Percentiles rank a stretch among this genome's conserved stretches.
These are phyloP conservation scores for Siphlonurus alternatus DNA, from an alignment of 2,888 invertebrate genomes.

Conservation along the genomic window DNA sequence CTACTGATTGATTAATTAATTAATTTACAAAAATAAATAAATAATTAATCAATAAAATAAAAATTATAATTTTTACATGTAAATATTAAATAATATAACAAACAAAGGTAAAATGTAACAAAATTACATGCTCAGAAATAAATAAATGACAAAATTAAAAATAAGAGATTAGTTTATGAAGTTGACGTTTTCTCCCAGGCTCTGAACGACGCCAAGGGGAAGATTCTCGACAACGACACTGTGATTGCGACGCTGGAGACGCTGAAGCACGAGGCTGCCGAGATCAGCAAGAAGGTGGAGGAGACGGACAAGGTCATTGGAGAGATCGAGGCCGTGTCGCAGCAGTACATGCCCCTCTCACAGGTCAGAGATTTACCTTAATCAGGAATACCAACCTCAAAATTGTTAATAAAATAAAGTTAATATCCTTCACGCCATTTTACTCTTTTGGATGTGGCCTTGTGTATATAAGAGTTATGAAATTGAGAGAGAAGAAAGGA, in stretches of 20 bases:
- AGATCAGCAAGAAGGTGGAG: slow-evolving; percentile 86
- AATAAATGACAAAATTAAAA: too few species aligned
- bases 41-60: too few species aligned
- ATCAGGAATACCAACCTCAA: slow-evolving; percentile 10
- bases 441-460: too few species aligned
- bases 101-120: neutral
- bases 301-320: slow-evolving; percentile 95
- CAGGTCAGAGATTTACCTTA: too few species aligned
- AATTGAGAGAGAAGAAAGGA: too few species aligned
- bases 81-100: too few species aligned
- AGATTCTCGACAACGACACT: slow-evolving; percentile 93
- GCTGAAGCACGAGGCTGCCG: slow-evolving; percentile 93
- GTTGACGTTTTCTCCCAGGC: slow-evolving; percentile 30
- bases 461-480: too few species aligned
- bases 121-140: neutral
- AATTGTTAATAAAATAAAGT: too few species aligned
- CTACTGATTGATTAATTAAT: too few species aligned
- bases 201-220: slow-evolving; percentile 96
- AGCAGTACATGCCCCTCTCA: slow-evolving; percentile 90
- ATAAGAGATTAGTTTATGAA: neutral
- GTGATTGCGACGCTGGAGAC: slow-evolving; percentile 97
- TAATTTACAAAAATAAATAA: too few species aligned
- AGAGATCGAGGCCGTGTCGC: slow-evolving; percentile 94
- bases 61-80: neutral
- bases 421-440: neutral